Evolutionary conservation across 2,888 invertebrate species (phyloP).

Genomic region (Escarpia spicata): DNA sequence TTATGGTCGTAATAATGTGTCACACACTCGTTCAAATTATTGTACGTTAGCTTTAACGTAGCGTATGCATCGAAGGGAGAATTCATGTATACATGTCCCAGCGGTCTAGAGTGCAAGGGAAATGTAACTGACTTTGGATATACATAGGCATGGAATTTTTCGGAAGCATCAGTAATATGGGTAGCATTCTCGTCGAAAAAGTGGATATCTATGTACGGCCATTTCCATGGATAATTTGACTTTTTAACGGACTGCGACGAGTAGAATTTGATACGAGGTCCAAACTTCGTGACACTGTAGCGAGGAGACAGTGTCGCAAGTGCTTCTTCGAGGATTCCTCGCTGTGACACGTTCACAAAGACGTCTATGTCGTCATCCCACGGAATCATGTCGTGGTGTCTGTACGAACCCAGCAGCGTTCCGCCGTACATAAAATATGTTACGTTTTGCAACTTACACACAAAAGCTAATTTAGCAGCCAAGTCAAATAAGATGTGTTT

Average conservation of each 20-base stretch:
- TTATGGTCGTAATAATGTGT: slow-evolving; percentile 42
- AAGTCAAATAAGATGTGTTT: too few relatives aligned
- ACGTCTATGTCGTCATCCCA: slow-evolving; percentile 45
- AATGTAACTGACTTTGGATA: slow-evolving; percentile 40
- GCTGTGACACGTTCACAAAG: slow-evolving; percentile 7
- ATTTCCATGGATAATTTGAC: slow-evolving; percentile 41
- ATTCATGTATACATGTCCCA: slow-evolving; percentile 36
- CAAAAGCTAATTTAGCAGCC: too few relatives aligned
- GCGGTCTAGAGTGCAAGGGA: slow-evolving; percentile 42
- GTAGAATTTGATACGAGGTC: slow-evolving; percentile 40
- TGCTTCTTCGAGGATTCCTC: too few relatives aligned
- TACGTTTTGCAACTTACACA: slow-evolving; percentile 20
- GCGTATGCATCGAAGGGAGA: slow-evolving; percentile 40
- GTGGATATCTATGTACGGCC: slow-evolving; percentile 45
- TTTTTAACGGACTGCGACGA: slow-evolving; percentile 25
- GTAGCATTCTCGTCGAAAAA: slow-evolving; percentile 43
- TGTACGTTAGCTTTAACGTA: slow-evolving; percentile 39
- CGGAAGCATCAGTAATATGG: slow-evolving; percentile 42
- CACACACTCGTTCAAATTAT: slow-evolving; percentile 30
- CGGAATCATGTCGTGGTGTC: slow-evolving; percentile 44
- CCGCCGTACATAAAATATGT: slow-evolving; percentile 42
- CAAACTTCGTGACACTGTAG: slow-evolving; percentile 27
- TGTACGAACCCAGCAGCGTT: slow-evolving; percentile 41
- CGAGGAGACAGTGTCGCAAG: too few relatives aligned
- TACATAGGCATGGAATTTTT: slow-evolving; percentile 32